Percentiles rank a stretch among this genome's conserved stretches.
phyloP scores from a whole-genome alignment of 2,888 invertebrate genomes.

The Dolichomitus sp. region DNA sequence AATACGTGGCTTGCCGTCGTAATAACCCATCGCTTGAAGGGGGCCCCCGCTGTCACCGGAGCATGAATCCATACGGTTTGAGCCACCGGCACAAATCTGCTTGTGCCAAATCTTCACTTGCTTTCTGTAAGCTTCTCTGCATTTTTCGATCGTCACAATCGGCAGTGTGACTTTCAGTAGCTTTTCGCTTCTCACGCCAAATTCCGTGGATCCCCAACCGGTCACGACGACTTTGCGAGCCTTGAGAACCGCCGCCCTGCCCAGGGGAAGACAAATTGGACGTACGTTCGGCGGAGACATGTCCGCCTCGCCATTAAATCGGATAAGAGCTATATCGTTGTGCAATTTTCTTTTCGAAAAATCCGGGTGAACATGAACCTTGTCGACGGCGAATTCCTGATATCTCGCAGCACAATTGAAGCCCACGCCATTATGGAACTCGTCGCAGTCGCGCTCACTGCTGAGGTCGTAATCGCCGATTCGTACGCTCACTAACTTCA shows the following conservation, averaged over 20 bases:
- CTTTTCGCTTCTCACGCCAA: conserved; percentile 54
- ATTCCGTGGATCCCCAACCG: conserved; percentile 77
- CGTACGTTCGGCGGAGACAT: conserved; percentile 68
- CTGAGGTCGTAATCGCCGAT: conserved; percentile 76
- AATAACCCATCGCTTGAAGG: conserved; percentile 69
- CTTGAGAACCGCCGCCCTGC: conserved; percentile 19
- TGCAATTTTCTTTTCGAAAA: conserved; percentile 64
- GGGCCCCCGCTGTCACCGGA: conserved; percentile 79
- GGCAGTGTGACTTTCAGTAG: conserved; percentile 70
- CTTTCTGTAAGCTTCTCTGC: conserved; percentile 61
- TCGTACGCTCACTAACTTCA: conserved; percentile 70
- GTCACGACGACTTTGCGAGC: conserved; percentile 60
- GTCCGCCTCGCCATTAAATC: conserved; percentile 65
- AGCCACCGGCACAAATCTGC: conserved; percentile 79
- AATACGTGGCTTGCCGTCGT: conserved; percentile 58
- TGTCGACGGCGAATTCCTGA: conserved; percentile 73
- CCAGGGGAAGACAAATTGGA: conserved; percentile 76
- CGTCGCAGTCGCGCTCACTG: conserved; percentile 74
- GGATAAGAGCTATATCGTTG: conserved; percentile 77
- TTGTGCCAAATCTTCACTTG: conserved; percentile 61
- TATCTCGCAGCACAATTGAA: conserved; percentile 73
- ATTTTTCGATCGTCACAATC: conserved; percentile 58
- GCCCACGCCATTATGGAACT: conserved; percentile 57
- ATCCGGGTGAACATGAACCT: conserved; percentile 68
- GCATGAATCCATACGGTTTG: conserved; percentile 71